phyloP scores from a whole-genome alignment of 2,113 vertebrate genomes.

The Bos javanicus region DNA sequence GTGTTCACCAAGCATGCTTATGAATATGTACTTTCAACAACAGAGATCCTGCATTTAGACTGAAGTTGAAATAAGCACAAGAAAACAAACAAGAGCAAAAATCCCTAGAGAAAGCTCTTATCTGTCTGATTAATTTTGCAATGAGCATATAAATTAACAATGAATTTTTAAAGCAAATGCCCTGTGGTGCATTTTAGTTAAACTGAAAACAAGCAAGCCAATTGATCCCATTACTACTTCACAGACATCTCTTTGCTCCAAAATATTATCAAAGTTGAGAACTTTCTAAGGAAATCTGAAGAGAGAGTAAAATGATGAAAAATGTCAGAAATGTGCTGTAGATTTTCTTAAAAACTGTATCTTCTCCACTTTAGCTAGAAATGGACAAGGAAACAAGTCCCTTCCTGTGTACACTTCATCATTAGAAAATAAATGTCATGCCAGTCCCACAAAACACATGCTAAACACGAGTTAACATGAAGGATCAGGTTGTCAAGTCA shows the following conservation, averaged over 20 bases:
- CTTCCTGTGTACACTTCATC: neutral
- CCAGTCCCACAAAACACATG: neutral
- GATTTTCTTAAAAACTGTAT: neutral
- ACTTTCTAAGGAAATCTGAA: neutral
- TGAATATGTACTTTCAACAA: neutral
- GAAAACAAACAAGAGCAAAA: neutral
- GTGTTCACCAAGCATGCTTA: neutral
- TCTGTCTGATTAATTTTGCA: neutral
- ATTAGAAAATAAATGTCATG: neutral
- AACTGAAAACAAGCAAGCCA: neutral
- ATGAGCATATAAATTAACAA: neutral
- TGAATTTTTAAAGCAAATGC: neutral
- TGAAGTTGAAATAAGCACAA: neutral
- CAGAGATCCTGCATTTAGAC: neutral
- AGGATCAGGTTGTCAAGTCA: neutral
- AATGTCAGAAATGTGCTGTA: neutral
- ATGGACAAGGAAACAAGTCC: neutral
- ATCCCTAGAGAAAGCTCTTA: neutral
- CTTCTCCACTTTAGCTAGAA: neutral
- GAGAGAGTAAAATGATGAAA: neutral
- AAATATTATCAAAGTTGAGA: neutral
- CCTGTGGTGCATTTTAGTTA: neutral
- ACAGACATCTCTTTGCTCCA: neutral
- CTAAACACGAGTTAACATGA: neutral
- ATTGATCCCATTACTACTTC: neutral